Percentiles rank a stretch among this genome's conserved stretches.
phyloP scores from a whole-genome alignment of 2,888 invertebrate genomes.

The Philereme transversata region DNA sequence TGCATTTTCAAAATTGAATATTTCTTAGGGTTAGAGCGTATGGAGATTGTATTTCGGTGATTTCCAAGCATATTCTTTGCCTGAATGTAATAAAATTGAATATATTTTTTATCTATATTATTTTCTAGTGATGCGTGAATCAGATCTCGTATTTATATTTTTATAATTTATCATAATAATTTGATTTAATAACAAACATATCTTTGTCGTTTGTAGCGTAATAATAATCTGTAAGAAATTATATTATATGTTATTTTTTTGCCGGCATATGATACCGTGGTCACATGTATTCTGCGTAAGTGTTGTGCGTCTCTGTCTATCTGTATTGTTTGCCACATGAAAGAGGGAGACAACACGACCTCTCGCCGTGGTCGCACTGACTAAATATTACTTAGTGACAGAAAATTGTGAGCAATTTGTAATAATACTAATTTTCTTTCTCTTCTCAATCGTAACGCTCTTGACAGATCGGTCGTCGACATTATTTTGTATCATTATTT shows the following conservation, averaged over 20 bases:
- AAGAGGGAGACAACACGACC: background rate
- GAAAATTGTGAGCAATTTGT: background rate
- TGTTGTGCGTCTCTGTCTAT: no score
- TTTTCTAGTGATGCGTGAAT: slow-evolving; percentile 43
- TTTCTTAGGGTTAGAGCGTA: no score
- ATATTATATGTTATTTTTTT: slow-evolving; percentile 16
- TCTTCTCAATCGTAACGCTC: background rate
- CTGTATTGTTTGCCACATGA: background rate
- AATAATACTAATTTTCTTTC: slow-evolving; percentile 14
- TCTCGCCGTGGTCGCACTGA: no score
- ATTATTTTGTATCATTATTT: no score
- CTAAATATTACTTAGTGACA: background rate
- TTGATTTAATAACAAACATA: slow-evolving; percentile 50
- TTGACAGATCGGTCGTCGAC: no score
- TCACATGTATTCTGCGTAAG: no score
- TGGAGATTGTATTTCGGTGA: no score
- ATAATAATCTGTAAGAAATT: slow-evolving; percentile 19
- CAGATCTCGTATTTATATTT: slow-evolving; percentile 59
- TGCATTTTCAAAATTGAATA: no score
- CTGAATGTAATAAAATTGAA: no score
- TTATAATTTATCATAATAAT: slow-evolving; percentile 49
- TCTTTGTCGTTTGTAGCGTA: slow-evolving; percentile 40
- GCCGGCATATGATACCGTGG: background rate
- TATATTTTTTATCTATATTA: no score
- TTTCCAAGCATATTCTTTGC: no score